Conservation (phyloP, 2,888 invertebrate genomes). For the Leucoma salicis region DNA sequence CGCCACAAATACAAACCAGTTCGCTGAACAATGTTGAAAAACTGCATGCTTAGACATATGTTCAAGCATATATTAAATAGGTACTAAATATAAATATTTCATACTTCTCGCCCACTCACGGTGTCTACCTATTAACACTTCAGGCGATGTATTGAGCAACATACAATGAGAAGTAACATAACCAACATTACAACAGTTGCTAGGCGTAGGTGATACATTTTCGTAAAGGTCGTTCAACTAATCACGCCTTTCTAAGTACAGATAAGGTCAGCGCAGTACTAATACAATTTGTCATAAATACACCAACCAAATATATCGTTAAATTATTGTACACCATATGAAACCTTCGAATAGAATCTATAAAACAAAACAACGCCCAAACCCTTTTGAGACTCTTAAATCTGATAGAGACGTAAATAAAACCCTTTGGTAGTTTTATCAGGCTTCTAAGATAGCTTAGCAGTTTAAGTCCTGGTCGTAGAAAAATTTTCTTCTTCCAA, state of each 20-base stretch:
- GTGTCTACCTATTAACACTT: slow-evolving; percentile 44
- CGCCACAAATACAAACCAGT: slow-evolving; percentile 2
- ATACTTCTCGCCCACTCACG: slow-evolving; percentile 40
- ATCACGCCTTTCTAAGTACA: slow-evolving; percentile 56
- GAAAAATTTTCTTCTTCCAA: too few relatives aligned
- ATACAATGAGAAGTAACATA: slow-evolving; percentile 27
- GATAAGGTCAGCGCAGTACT: slow-evolving; percentile 43
- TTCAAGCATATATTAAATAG: too few relatives aligned
- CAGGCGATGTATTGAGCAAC: slow-evolving; percentile 22
- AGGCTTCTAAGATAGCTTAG: too few relatives aligned
- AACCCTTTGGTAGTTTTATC: too few relatives aligned
- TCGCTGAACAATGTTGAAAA: slow-evolving; percentile 15
- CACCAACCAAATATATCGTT: too few relatives aligned
- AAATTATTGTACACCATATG: slow-evolving; percentile 25
- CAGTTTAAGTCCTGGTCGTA: too few relatives aligned
- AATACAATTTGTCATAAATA: slow-evolving; percentile 31
- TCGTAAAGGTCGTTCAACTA: slow-evolving; percentile 49
- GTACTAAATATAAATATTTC: slow-evolving; percentile 22
- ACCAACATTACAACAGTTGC: slow-evolving; percentile 33
- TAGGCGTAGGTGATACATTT: slow-evolving; percentile 55
- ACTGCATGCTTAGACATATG: slow-evolving; percentile 28
- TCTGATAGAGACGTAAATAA: too few relatives aligned
- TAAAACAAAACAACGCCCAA: too few relatives aligned
- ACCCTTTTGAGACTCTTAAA: too few relatives aligned
- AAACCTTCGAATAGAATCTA: too few relatives aligned